Evolutionary conservation across 2,797 vertebrate genomes (phyloP), one percentile per base, ranked within the genome.

Genomic region (Xenopus petersii): DNA sequence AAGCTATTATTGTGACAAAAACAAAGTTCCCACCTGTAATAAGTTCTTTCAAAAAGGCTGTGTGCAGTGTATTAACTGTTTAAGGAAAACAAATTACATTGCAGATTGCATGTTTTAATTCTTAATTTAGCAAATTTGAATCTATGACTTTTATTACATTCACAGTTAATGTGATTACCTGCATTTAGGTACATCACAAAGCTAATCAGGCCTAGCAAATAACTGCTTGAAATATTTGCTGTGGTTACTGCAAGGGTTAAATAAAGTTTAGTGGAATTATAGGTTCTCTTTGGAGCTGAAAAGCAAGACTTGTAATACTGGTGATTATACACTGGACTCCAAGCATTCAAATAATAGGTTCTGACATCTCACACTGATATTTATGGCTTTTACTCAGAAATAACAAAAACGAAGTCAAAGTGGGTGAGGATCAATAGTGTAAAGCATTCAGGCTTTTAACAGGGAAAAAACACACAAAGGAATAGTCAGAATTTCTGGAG

Each of bases 301-400:
- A 71, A 46, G 10, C 12, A 54, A 55, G 33, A 66, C 48, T 65
- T 30, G 64, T 66, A 60, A 76, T 67, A 61, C 62, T 48, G 64
- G 26, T 64, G 51, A 74, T 74, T 59, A 74, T 66, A 79, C 61
- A 33, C 61, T 70, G 68, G 64, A 62, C 10, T 54, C 58, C 61
- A 16, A 30, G 66, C 71, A 70, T 59, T 54, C 64, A 68, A 79
- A 74, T 79, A 47, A 79, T 65, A 66, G 76, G 76, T 74, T 74
- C 47, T 70, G 12, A 54, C 61, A 65, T 59, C 8, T 17, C 54
- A 65, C 15, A 65, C 36, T 74, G 60, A 42, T 70, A 65, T 60
- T 74, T 74, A 74, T 13, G 55, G 76, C 71, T 74, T 79, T 79
- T 65, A 70, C 66, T 47, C 24, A 49, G 33, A 36, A 65, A 68